Evolutionary conservation across 1,140 invertebrate species (phyloP), one percentile per base, ranked within the genome.

Genomic region (Archivesica marissinica): DNA sequence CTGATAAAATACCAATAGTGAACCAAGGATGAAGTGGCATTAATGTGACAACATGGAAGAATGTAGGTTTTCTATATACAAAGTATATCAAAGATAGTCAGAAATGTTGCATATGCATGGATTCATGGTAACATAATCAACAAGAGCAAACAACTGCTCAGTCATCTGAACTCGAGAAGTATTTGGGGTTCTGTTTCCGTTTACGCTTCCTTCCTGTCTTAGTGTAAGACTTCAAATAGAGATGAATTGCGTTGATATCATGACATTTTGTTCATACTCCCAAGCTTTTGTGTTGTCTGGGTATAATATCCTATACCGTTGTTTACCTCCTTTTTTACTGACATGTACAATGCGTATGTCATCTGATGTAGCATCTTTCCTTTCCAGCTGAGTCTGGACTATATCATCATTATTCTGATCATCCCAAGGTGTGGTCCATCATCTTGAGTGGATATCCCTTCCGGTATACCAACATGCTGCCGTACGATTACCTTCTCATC

Each of bases 301-400:
- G 23, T 25, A 56, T 2, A 54, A 17, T 23, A 77, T 28, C 1
- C 41, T 3, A 23, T 50, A 77, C 75, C 75, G 41, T 59, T 59
- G 54, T 56, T 54, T 41, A 41, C 0, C 6, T 0, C 75, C 75
- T 41, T 39, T 4, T 33, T 30, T 2, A 15, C 25, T 76, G 9
- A 50, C 50, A 76, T 35, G 13, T 38, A 76, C 38, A 4, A 76
- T 76, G 33, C 41, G 41, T 61, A 44, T 47, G 50, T 70, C 66
- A 61, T 82, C 52, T 82, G 66, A 54, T 33, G 72, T 23, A 35
- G 66, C 41, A 52, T 61, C 47, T 52, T 35, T 68, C 11, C 70
- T 44, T 25, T 59, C 77, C 54, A 33, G 41, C 47, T 52, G n/a
- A 35, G 17, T 44, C 25, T 80, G 41, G 35, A 64, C 59, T 47